These are phyloP conservation scores for Shargacucullia verbasci DNA, from an alignment of 2,888 invertebrate genomes.

Conservation along the genomic window DNA sequence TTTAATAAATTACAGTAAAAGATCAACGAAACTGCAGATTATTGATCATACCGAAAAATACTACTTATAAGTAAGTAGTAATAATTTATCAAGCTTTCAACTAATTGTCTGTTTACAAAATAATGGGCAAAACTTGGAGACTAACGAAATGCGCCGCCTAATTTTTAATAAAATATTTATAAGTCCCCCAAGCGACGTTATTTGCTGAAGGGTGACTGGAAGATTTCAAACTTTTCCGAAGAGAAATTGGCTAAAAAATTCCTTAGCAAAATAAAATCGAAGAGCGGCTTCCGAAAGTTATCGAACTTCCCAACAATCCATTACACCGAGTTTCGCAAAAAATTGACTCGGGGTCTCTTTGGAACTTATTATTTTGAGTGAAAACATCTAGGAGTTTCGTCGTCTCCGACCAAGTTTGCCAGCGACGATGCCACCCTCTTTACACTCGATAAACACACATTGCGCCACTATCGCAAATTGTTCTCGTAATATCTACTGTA, in stretches of 20 bases:
- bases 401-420: slow-evolving; percentile 76
- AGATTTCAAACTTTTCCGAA: slow-evolving; percentile 82
- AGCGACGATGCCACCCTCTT: slow-evolving; percentile 59
- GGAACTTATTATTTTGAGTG: slow-evolving; percentile 88
- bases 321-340: slow-evolving; percentile 88
- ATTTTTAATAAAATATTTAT: slow-evolving; percentile 62
- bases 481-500: slow-evolving; percentile 22
- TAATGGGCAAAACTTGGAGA: slow-evolving; percentile 40
- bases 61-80: no score
- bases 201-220: slow-evolving; percentile 82
- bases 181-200: slow-evolving; percentile 64
- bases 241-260: slow-evolving; percentile 89
- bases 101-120: slow-evolving; percentile 22
- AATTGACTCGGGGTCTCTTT: slow-evolving; percentile 76
- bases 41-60: no score
- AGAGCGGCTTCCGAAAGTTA: slow-evolving; percentile 88
- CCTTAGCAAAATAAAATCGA: slow-evolving; percentile 86
- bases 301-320: slow-evolving; percentile 88
- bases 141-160: slow-evolving; percentile 49
- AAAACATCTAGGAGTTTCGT: slow-evolving; percentile 84
- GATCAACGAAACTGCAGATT: no score
- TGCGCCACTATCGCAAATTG: slow-evolving; percentile 56
- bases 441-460: slow-evolving; percentile 66
- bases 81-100: no score
- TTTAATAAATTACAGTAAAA: no score